Percentiles rank a stretch among this genome's conserved stretches.
Conservation (phyloP, 2,113 vertebrate species). For the Stomatorhinus ivindoensis region DNA sequence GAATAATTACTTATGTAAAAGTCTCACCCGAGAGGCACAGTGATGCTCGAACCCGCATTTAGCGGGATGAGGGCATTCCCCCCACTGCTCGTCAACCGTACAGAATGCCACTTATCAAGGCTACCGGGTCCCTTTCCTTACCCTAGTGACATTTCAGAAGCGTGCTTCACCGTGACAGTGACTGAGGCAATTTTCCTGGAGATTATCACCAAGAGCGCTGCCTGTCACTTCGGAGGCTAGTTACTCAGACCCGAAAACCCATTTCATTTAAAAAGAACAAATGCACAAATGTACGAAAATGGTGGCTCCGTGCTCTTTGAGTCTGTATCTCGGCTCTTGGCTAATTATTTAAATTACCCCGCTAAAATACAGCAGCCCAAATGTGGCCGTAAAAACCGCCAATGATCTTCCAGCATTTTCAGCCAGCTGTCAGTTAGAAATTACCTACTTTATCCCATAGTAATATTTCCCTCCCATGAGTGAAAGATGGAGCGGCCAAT, state of each 20-base stretch:
- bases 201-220: not conserved
- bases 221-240: not conserved
- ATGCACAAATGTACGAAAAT: not conserved
- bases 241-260: not conserved
- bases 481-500: not conserved
- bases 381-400: not conserved
- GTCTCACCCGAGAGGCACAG: not conserved
- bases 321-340: not conserved
- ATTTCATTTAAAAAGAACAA: not conserved
- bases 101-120: not conserved
- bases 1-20: not conserved
- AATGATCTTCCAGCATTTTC: not conserved
- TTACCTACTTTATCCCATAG: not conserved
- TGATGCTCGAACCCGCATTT: not conserved
- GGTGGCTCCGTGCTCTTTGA: not conserved
- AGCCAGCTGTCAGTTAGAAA: not conserved
- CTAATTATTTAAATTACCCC: not conserved
- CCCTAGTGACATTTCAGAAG: not conserved
- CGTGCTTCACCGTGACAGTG: not conserved
- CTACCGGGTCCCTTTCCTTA: not conserved
- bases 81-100: not conserved
- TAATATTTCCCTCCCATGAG: not conserved
- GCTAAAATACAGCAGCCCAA: not conserved
- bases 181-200: not conserved
- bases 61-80: not conserved